phyloP scores from a whole-genome alignment of 2,888 invertebrate species.

The Lamproptera curius region DNA sequence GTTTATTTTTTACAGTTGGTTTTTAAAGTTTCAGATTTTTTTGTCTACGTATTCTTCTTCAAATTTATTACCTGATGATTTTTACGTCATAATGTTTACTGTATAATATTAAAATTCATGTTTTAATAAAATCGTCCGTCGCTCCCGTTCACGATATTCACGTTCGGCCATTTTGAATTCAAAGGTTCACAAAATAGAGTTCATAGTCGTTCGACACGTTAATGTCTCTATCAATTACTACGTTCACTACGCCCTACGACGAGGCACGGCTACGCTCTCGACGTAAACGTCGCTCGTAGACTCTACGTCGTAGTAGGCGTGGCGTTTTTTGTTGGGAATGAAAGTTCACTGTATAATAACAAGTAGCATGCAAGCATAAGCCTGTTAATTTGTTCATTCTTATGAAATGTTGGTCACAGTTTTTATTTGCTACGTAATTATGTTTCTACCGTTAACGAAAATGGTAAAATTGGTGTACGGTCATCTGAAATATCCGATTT shows the following conservation, averaged over 20 bases:
- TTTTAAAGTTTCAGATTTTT: no score
- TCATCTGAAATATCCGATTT: no score
- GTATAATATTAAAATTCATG: conserved; percentile 3
- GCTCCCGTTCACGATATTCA: conserved; percentile 5
- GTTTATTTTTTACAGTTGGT: no score
- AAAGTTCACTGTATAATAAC: conserved; percentile 26
- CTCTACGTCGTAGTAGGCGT: conserved; percentile 40
- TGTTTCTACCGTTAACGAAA: no score
- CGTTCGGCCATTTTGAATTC: conserved; percentile 2
- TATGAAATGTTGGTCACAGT: no score
- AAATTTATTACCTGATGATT: no score
- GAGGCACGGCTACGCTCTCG: conserved; percentile 43
- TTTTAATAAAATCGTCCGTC: conserved; percentile 14
- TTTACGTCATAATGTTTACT: background rate
- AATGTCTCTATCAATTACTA: conserved; percentile 25
- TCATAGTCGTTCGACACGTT: conserved; percentile 15
- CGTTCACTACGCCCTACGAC: conserved; percentile 38
- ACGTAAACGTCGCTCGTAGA: conserved; percentile 54
- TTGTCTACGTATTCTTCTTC: no score
- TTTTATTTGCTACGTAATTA: no score
- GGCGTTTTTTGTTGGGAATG: conserved; percentile 39
- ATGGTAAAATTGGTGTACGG: no score
- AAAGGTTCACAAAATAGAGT: conserved; percentile 15
- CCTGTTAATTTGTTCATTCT: background rate
- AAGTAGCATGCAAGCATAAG: conserved; percentile 1